Evolutionary conservation across 2,888 invertebrate species (phyloP).

Genomic region (Diaphora mendica): DNA sequence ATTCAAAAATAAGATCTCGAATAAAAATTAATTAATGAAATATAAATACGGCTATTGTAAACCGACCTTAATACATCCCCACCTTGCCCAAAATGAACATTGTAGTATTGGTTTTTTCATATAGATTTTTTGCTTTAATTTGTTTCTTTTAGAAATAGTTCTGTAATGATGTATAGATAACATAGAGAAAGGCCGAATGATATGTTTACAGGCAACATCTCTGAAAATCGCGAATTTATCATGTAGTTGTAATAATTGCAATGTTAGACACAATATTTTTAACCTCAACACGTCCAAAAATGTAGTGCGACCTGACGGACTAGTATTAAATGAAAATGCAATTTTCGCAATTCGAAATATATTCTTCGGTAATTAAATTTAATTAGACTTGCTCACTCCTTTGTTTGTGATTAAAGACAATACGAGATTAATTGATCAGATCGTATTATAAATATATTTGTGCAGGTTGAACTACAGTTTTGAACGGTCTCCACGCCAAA

Average conservation of each 20-base stretch:
- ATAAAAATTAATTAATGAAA: too few species aligned
- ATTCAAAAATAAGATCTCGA: not conserved
- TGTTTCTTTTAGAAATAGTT: conserved; percentile 58
- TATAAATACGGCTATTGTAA: conserved; percentile 26
- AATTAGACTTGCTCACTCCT: conserved; percentile 19
- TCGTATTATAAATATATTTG: conserved; percentile 19
- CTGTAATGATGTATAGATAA: conserved; percentile 59
- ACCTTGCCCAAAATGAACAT: conserved; percentile 53
- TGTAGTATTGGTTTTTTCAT: conserved; percentile 27
- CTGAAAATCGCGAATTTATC: conserved; percentile 81
- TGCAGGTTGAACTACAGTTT: conserved; percentile 41
- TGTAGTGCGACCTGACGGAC: conserved; percentile 36
- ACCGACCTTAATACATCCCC: conserved; percentile 33
- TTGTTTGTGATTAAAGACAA: conserved; percentile 29
- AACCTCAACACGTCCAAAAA: conserved; percentile 44
- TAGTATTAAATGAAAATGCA: conserved; percentile 15
- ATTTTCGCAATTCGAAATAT: conserved; percentile 26
- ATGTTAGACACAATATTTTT: conserved; percentile 58
- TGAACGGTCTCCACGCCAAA: conserved; percentile 35
- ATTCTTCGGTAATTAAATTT: conserved; percentile 20
- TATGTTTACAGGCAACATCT: conserved; percentile 85
- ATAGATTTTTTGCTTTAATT: conserved; percentile 43
- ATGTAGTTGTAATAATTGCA: conserved; percentile 78
- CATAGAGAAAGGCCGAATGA: conserved; percentile 83
- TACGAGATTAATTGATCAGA: conserved; percentile 14